phyloP scores from a whole-genome alignment of 1,140 invertebrate species.

The Centruroides vittatus region DNA sequence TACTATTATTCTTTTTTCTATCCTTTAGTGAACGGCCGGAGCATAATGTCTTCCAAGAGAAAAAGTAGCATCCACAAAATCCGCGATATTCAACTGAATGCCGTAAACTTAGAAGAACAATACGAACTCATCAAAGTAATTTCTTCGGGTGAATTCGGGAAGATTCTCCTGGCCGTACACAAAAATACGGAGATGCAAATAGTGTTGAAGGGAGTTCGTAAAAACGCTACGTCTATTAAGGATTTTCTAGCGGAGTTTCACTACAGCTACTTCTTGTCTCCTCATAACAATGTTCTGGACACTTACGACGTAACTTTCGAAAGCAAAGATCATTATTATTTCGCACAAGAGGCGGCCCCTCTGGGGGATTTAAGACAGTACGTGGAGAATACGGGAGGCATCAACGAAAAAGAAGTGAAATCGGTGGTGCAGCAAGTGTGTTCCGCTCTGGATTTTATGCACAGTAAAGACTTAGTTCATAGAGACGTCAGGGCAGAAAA shows the following conservation, averaged over 20 bases:
- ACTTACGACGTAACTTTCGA: slow-evolving; percentile 74
- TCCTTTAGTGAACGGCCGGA: no score
- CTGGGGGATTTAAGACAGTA: slow-evolving; percentile 54
- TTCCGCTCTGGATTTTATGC: slow-evolving; percentile 81
- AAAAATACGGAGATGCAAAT: slow-evolving; percentile 62
- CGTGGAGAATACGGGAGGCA: slow-evolving; percentile 21
- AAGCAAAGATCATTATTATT: slow-evolving; percentile 21
- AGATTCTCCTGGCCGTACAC: slow-evolving; percentile 72
- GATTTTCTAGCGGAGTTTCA: slow-evolving; percentile 43
- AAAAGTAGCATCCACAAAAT: slow-evolving; percentile 21
- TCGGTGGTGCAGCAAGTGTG: slow-evolving; percentile 44
- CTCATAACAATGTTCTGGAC: slow-evolving; percentile 41
- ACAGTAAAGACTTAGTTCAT: slow-evolving; percentile 79
- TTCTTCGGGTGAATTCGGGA: slow-evolving; percentile 93
- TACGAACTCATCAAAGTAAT: slow-evolving; percentile 83
- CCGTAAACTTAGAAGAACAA: slow-evolving; percentile 64
- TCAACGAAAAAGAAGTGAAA: slow-evolving; percentile 32
- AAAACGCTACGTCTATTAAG: slow-evolving; percentile 27
- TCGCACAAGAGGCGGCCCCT: slow-evolving; percentile 74
- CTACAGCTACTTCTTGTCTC: slow-evolving; percentile 41
- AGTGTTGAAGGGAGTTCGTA: slow-evolving; percentile 31
- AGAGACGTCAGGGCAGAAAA: slow-evolving; percentile 50
- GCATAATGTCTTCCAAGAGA: slow-evolving; percentile 6
- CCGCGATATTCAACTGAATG: slow-evolving; percentile 18
- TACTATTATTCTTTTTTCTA: no score